Evolutionary conservation across 2,888 invertebrate species (phyloP).

Genomic region (Watsonalla cultraria): DNA sequence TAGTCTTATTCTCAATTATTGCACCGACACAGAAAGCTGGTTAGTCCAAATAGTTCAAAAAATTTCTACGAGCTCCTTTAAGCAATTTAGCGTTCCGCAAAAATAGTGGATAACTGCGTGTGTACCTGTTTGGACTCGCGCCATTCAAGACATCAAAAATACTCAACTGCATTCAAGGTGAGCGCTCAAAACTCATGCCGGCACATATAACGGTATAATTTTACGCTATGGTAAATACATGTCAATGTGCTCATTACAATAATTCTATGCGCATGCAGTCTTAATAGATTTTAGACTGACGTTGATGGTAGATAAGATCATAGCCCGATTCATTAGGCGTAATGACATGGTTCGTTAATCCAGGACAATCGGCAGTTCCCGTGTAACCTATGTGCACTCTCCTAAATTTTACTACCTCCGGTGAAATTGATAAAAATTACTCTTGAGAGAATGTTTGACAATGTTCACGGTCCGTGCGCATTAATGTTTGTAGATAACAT

Average conservation of each 20-base stretch:
- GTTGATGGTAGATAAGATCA: constrained; percentile 68
- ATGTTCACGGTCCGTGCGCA: constrained; percentile 24
- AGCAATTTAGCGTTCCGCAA: too few species aligned
- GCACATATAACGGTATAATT: not conserved
- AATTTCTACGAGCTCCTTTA: too few species aligned
- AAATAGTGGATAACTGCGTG: too few species aligned
- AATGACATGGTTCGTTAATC: constrained; percentile 75
- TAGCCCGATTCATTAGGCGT: constrained; percentile 66
- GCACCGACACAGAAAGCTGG: too few species aligned
- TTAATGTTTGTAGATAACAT: constrained; percentile 3
- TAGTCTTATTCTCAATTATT: too few species aligned
- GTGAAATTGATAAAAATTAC: constrained; percentile 46
- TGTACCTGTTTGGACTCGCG: too few species aligned
- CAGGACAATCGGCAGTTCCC: constrained; percentile 66
- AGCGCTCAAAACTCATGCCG: too few species aligned
- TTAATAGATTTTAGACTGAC: constrained; percentile 65
- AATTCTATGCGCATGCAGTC: constrained; percentile 20
- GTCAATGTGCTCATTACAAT: constrained; percentile 20
- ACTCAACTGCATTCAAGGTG: too few species aligned
- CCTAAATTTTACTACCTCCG: constrained; percentile 42
- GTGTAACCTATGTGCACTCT: constrained; percentile 48
- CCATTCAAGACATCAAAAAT: too few species aligned
- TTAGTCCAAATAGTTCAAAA: too few species aligned
- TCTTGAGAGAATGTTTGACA: constrained; percentile 23
- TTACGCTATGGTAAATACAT: constrained; percentile 6